Evolutionary conservation across 2,113 vertebrate species (phyloP).

Genomic region (Hippopotamus amphibius): DNA sequence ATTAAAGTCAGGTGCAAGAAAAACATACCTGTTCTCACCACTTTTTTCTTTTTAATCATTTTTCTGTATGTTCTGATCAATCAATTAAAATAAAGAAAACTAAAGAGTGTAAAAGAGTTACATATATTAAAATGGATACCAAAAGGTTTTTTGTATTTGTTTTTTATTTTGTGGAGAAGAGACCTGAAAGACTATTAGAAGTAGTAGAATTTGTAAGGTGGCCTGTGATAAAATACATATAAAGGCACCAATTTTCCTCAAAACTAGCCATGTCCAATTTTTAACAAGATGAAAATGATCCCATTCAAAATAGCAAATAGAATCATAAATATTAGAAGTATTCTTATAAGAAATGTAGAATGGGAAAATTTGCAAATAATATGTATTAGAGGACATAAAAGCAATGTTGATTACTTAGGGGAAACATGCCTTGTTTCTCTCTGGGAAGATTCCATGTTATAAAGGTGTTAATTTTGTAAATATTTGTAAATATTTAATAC

Average conservation of each 20-base stretch:
- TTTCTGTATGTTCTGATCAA: neutral
- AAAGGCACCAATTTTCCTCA: neutral
- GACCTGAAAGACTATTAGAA: neutral
- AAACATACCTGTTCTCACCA: neutral
- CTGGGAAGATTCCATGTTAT: no score
- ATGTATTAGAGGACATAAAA: no score
- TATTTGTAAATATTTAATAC: no score
- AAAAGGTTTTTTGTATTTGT: neutral
- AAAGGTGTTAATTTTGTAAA: no score
- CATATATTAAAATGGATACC: neutral
- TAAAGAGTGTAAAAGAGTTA: neutral
- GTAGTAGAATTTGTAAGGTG: neutral
- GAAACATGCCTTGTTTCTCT: no score
- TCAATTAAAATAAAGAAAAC: constrained; percentile 22
- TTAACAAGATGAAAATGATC: neutral
- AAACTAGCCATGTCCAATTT: neutral
- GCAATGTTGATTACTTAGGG: no score
- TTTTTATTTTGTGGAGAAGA: neutral
- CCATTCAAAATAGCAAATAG: neutral
- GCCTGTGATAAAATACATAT: neutral
- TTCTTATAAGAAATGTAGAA: neutral
- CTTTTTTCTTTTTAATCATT: neutral
- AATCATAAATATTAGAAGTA: neutral
- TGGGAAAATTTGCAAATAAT: neutral
- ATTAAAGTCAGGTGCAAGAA: neutral